Evolutionary conservation across 2,113 vertebrate genomes (phyloP), one percentile per base, ranked within the genome.

Genomic region (Herpailurus yagouaroundi): DNA sequence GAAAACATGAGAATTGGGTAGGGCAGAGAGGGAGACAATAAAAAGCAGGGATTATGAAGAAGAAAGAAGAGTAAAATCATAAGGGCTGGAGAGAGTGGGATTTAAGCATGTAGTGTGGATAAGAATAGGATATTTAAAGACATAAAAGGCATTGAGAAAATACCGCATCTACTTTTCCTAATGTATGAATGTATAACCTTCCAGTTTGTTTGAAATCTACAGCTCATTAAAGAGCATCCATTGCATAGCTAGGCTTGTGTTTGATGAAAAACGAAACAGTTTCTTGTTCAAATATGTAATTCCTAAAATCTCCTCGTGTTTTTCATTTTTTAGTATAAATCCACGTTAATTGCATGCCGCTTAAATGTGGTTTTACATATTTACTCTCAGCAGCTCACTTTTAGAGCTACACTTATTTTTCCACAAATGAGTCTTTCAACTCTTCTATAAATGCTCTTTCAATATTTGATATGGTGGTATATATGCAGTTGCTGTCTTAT

Each of bases 391-490:
- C 29, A 96, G 90, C 60, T 96, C 50, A 71, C 95, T 97, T 13
- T 69, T 69, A 94, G 45, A 97, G 89, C 57, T 97, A 82, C 91
- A 93, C 97, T 98, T 98, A 97, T 97, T 98, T 96, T 96, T 60
- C 18, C 69, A 94, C 77, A 98, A 97, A 98, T 95, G 66, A 33
- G 76, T 97, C 97, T 97, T 94, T 97, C 52, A 97, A 55, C 15
- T 95, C 82, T 41, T 33, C 94, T 96, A 92, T 77, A 90, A 95
- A 84, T 97, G 83, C 92, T 98, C 95, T 98, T 96, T 95, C 88
- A 97, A 74, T 97, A 91, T 63, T 97, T 93, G 33, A 92, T 98
- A 97, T 92, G 48, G 92, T 74, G 94, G 3, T 82, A 87, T 96
- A 16, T 63, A 91, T 93, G 48, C 1, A 2, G 5, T 81, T 97